phyloP scores from a whole-genome alignment of 2,113 vertebrate species.

The Scophthalmus maximus region DNA sequence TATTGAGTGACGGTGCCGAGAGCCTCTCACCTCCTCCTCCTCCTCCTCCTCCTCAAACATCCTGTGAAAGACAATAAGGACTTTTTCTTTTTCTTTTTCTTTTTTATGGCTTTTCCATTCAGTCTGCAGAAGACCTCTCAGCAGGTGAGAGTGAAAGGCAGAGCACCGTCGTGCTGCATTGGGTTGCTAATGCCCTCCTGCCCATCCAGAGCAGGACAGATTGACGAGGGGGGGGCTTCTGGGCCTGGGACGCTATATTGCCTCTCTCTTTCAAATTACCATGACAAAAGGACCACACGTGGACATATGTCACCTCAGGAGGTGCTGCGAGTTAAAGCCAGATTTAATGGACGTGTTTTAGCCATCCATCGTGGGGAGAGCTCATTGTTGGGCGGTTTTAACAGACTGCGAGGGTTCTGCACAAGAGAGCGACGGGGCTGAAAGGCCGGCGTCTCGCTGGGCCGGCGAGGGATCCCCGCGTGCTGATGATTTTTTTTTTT shows the following conservation, averaged over 20 bases:
- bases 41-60: conserved; percentile 12
- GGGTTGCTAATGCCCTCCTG: conserved; percentile 62
- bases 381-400: conserved; percentile 63
- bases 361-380: conserved; percentile 46
- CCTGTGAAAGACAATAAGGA: conserved; percentile 54
- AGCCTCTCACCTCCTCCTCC: not conserved
- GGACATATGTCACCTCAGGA: conserved; percentile 61
- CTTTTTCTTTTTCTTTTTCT: too few relatives aligned
- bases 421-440: conserved; percentile 15
- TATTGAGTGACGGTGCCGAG: too few relatives aligned
- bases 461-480: conserved; percentile 14
- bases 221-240: conserved; percentile 22
- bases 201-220: conserved; percentile 36
- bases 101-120: conserved; percentile 47
- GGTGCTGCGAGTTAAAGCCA: conserved; percentile 51
- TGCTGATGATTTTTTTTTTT: too few relatives aligned
- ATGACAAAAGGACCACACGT: conserved; percentile 70
- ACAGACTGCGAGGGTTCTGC: conserved; percentile 50
- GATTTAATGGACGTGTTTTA: conserved; percentile 64
- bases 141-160: conserved; percentile 69
- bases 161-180: conserved; percentile 39
- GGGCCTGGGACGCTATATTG: conserved; percentile 50
- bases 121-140: conserved; percentile 37
- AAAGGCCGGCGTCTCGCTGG: conserved; percentile 9
- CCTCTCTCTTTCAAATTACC: conserved; percentile 53